Conservation (phyloP, 2,113 vertebrate species). For the Otis tarda region DNA sequence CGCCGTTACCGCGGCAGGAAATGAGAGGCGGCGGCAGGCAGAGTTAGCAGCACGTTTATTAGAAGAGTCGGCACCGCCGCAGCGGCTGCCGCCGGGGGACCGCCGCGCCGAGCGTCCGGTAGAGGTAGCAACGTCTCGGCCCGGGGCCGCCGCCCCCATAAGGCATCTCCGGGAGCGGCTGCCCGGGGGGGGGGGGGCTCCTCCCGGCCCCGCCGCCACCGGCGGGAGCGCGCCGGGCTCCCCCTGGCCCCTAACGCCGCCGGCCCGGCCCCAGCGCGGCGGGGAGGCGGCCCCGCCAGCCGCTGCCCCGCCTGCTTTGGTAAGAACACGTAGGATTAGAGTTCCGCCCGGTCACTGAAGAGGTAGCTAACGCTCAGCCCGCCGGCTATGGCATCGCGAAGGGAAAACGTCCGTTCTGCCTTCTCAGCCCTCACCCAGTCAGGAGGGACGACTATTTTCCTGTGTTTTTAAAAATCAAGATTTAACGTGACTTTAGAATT, state of each 20-base stretch:
- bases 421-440: neutral
- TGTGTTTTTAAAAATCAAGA: neutral
- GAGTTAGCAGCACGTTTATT: constrained; percentile 65
- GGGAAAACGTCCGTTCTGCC: constrained; percentile 50
- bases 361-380: constrained; percentile 77
- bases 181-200: neutral
- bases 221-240: neutral
- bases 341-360: constrained; percentile 73
- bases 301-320: constrained; percentile 57
- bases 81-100: constrained; percentile 28
- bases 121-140: constrained; percentile 49
- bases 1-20: neutral
- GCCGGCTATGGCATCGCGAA: constrained; percentile 53
- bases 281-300: neutral
- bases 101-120: constrained; percentile 3
- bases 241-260: neutral
- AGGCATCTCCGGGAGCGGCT: constrained; percentile 11
- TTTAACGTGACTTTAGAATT: neutral
- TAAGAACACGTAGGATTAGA: constrained; percentile 59
- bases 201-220: neutral
- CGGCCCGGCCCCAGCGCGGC: neutral
- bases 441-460: neutral
- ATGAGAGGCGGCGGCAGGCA: constrained; percentile 15
- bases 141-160: neutral
- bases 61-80: constrained; percentile 48